Conservation (phyloP, 1,140 invertebrate genomes). For the Triops longicaudatus region DNA sequence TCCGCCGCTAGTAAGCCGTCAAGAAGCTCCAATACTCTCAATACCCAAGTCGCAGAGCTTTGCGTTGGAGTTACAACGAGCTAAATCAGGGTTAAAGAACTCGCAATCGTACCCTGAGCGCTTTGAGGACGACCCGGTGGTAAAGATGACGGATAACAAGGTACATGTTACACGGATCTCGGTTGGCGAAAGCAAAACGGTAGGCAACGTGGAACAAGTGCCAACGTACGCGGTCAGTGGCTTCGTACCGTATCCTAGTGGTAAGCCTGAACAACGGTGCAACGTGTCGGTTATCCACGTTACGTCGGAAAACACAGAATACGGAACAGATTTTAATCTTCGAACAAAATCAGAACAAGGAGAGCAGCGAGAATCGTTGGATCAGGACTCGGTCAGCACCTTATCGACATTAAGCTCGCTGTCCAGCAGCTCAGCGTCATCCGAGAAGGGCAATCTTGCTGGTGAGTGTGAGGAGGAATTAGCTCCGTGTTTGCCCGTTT, state of each 20-base stretch:
- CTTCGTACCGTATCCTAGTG: background rate
- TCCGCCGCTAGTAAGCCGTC: constrained; percentile 29
- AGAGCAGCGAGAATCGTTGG: background rate
- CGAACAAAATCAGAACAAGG: background rate
- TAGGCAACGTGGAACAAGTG: background rate
- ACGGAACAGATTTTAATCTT: background rate
- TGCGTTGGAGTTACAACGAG: constrained; percentile 25
- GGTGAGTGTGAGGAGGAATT: background rate
- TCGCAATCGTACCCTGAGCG: constrained; percentile 73
- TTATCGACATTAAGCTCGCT: constrained; percentile 25
- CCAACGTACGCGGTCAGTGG: background rate
- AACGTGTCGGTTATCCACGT: background rate
- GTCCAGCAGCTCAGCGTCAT: constrained; percentile 23
- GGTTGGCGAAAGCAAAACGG: background rate
- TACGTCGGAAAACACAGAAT: background rate
- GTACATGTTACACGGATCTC: background rate
- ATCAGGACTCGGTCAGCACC: constrained; percentile 28
- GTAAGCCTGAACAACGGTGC: background rate
- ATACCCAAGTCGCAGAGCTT: constrained; percentile 30
- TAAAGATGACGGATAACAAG: background rate
- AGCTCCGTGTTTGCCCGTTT: background rate
- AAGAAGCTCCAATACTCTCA: constrained; percentile 34
- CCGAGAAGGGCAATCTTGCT: constrained; percentile 16
- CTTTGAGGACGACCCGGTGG: constrained; percentile 61
- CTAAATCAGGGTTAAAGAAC: constrained; percentile 57